Conservation (phyloP, 2,888 invertebrate genomes). For the Patella pellucida region DNA sequence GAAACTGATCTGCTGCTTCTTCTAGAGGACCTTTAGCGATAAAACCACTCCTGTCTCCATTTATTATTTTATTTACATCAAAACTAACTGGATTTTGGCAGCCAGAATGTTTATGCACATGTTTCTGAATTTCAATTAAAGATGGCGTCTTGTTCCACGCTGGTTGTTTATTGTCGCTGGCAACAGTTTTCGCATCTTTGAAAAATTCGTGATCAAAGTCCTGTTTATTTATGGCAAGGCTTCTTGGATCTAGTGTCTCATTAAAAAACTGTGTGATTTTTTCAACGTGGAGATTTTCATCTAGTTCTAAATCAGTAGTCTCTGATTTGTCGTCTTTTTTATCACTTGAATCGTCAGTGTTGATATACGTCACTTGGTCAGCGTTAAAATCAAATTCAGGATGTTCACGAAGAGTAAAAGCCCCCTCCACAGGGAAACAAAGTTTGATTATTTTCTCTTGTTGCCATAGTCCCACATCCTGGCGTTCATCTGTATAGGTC, state of each 20-base stretch:
- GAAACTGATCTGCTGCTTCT: conserved; percentile 57
- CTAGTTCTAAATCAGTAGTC: neutral
- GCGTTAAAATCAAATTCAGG: conserved; percentile 62
- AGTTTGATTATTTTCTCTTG: conserved; percentile 66
- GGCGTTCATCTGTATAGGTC: conserved; percentile 61
- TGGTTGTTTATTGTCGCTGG: conserved; percentile 37
- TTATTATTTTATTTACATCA: conserved; percentile 52
- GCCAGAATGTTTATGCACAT: conserved; percentile 57
- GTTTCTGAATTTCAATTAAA: conserved; percentile 62
- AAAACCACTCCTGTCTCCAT: conserved; percentile 52
- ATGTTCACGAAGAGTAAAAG: conserved; percentile 63
- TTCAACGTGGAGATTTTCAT: conserved; percentile 25
- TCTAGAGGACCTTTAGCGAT: conserved; percentile 61
- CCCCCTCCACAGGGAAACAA: conserved; percentile 50
- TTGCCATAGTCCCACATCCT: conserved; percentile 70
- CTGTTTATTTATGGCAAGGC: conserved; percentile 63
- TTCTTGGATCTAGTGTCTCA: conserved; percentile 58
- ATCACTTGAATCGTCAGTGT: conserved; percentile 33
- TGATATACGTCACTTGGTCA: conserved; percentile 51
- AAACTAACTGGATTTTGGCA: conserved; percentile 45
- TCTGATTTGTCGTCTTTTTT: neutral
- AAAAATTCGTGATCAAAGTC: conserved; percentile 64
- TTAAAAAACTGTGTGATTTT: conserved; percentile 54
- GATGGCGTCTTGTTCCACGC: conserved; percentile 66
- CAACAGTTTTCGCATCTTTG: conserved; percentile 30